Conservation (phyloP, 2,113 vertebrate species). For the Acinonyx jubatus region DNA sequence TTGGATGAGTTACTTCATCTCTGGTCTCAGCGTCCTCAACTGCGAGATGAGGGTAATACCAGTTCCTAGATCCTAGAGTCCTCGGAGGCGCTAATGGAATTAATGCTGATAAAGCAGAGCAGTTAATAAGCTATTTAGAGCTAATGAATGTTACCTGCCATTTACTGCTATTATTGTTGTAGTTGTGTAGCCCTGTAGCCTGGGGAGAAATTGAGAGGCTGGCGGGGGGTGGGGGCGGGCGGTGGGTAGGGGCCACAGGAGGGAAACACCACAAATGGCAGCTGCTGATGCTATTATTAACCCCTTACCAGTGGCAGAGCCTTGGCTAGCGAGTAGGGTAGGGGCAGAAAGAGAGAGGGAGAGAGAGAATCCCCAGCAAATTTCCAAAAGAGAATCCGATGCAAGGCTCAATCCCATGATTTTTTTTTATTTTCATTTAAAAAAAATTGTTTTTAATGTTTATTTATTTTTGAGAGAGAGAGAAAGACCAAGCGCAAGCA, state of each 20-base stretch:
- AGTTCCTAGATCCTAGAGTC: neutral
- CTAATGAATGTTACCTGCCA: neutral
- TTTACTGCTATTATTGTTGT: neutral
- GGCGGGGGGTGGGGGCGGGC: neutral
- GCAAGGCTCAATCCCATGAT: too few relatives aligned
- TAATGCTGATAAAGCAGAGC: neutral
- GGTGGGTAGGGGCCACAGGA: neutral
- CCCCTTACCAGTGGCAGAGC: neutral
- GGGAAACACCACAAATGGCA: neutral
- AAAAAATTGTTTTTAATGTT: too few relatives aligned
- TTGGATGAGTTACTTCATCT: neutral
- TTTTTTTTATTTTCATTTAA: too few relatives aligned
- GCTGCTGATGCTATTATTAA: rapidly evolving
- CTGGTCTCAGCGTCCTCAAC: neutral
- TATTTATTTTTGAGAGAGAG: too few relatives aligned
- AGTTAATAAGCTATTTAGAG: neutral
- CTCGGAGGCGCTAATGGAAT: neutral
- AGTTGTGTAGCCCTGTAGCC: neutral
- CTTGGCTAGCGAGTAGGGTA: neutral
- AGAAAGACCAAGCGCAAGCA: too few relatives aligned
- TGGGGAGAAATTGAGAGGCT: neutral
- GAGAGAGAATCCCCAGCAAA: too few relatives aligned
- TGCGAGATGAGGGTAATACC: neutral
- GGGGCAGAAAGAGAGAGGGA: too few relatives aligned
- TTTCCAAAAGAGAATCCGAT: too few relatives aligned